These are phyloP conservation scores for Semibalanus balanoides DNA, from an alignment of 1,140 invertebrate species.

Conservation along the genomic window DNA sequence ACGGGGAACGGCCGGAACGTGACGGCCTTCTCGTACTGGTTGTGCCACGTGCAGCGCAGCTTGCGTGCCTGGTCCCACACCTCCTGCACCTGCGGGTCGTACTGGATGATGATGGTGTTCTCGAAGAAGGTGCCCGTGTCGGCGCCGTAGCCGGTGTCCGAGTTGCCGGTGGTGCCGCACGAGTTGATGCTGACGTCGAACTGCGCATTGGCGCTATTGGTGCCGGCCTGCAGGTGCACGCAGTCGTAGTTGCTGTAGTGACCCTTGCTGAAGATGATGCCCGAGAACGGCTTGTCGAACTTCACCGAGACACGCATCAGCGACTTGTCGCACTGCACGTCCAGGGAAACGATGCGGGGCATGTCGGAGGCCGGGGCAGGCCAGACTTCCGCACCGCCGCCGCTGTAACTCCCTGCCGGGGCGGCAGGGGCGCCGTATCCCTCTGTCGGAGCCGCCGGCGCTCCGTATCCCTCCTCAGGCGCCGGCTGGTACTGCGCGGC, in stretches of 20 bases:
- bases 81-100: constrained; percentile 87
- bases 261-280: constrained; percentile 89
- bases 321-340: constrained; percentile 90
- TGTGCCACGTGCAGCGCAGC: constrained; percentile 85
- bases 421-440: constrained; percentile 13
- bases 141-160: constrained; percentile 62
- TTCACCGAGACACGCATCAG: constrained; percentile 89
- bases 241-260: constrained; percentile 84
- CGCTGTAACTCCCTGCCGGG: constrained; percentile 10
- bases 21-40: constrained; percentile 88
- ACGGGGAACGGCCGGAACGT: constrained; percentile 88
- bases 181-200: constrained; percentile 82
- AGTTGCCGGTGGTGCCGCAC: constrained; percentile 80
- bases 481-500: constrained; percentile 3
- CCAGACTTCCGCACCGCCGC: constrained; percentile 54
- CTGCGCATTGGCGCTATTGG: constrained; percentile 66
- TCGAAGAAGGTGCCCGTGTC: constrained; percentile 83
- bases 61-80: constrained; percentile 91
- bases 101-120: constrained; percentile 87
- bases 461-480: background rate
- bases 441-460: constrained; percentile 20
- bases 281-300: constrained; percentile 87
- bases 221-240: constrained; percentile 71
- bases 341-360: constrained; percentile 76
- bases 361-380: constrained; percentile 66